Conservation (phyloP, 2,113 vertebrate genomes). For the Nestor notabilis region DNA sequence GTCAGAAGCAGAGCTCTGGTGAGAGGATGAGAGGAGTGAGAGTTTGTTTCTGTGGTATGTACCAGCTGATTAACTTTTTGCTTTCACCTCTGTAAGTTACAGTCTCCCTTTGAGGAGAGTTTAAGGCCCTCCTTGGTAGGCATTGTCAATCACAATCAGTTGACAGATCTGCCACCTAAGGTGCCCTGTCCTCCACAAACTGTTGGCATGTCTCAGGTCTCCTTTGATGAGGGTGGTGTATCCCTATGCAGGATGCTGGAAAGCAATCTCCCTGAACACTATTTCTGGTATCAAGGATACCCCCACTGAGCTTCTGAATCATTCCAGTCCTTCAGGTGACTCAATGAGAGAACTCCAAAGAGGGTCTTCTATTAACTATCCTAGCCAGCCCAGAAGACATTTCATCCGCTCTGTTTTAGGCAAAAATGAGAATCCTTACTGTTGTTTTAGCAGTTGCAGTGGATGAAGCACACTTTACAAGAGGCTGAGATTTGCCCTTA, state of each 20-base stretch:
- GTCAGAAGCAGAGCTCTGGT: background rate
- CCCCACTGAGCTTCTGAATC: background rate
- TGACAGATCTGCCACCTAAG: background rate
- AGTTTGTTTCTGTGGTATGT: background rate
- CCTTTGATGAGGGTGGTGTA: background rate
- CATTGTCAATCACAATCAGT: background rate
- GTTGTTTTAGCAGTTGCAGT: background rate
- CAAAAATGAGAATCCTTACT: background rate
- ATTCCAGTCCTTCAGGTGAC: background rate
- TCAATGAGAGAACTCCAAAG: background rate
- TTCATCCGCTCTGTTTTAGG: background rate
- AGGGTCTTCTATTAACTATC: background rate
- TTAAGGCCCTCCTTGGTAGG: background rate
- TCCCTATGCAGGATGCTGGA: background rate
- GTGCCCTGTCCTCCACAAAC: accelerated
- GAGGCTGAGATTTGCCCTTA: background rate
- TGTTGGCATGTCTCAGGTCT: background rate
- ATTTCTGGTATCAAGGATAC: background rate
- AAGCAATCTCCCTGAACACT: background rate
- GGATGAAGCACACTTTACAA: background rate
- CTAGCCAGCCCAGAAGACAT: background rate
- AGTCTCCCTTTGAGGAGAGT: background rate
- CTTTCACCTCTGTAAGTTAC: background rate
- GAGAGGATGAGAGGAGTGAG: background rate
- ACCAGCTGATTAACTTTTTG: background rate